These are phyloP conservation scores for Glossophaga mutica DNA, from an alignment of 2,797 vertebrate genomes.

Conservation along the genomic window DNA sequence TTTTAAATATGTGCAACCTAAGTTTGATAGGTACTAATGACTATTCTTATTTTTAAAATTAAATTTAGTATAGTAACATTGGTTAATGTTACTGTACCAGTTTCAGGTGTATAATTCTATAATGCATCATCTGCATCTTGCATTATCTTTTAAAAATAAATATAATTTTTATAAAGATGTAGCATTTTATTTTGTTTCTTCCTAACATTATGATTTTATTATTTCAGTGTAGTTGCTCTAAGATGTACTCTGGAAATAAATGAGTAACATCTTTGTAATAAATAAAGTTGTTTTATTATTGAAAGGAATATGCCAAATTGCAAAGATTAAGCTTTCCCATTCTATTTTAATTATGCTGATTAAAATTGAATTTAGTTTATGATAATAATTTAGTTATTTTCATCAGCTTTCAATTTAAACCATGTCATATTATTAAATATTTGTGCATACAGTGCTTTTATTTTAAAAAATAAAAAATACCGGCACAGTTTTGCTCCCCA, in stretches of 20 bases:
- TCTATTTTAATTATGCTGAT: constrained; percentile 48
- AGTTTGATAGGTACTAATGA: background rate
- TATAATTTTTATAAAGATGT: background rate
- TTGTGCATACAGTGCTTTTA: background rate
- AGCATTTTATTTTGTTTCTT: background rate
- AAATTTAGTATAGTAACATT: background rate
- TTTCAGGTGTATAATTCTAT: background rate
- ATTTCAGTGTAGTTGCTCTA: constrained; percentile 13
- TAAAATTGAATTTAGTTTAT: constrained; percentile 40
- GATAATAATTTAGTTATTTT: constrained; percentile 52
- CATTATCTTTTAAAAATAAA: background rate
- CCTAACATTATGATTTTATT: background rate
- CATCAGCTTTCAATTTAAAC: constrained; percentile 45
- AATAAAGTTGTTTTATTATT: constrained; percentile 44
- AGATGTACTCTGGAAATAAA: constrained; percentile 32
- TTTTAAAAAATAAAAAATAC: constrained; percentile 40
- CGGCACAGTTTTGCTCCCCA: background rate
- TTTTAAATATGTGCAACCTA: background rate
- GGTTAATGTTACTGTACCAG: too few species aligned
- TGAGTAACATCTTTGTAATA: constrained; percentile 35
- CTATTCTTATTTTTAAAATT: background rate
- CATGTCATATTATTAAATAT: constrained; percentile 44
- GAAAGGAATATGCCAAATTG: constrained; percentile 19
- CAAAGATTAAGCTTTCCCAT: constrained; percentile 7
- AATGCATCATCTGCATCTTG: background rate